Base-by-base conservation (phyloP, 2,888 invertebrate genomes). In the Tinea pellionella region DNA sequence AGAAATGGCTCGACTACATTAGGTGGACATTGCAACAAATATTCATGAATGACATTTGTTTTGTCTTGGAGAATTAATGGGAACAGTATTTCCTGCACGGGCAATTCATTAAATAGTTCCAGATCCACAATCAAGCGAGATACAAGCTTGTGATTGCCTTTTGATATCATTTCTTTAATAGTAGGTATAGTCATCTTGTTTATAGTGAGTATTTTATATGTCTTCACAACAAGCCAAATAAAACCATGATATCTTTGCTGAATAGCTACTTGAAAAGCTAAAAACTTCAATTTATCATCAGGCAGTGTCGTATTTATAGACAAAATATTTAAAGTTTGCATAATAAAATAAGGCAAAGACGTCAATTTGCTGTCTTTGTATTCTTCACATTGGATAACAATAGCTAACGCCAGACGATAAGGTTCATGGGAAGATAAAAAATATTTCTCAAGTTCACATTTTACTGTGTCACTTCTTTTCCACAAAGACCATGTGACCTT, bases 11-110 rank as follows among this genome's bases (percentile, higher is more conserved):
- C 76, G 11, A 59, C 16, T 59, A 94, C 94, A 71, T 93, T 91
- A 56, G 86, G 78, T 7, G 90, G 90, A 63, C 91, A 91, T 59
- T 89, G 89, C 57, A 81, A 78, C 65, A 96, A 80, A 80, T 93
- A 95, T 61, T 93, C 92, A 74, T 96, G 94, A 53, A 93, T 92
- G 64, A 94, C 78, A 63, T 90, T 90, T 12, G 92, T 77, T 73
- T 94, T 95, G 71, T 96, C 95, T 84, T 96, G 95, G 47, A 96
- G 80, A 65, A 96, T 87, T 60, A 96, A 79, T 0, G 96, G 96
- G 63, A 96, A 86, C 7, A 95, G 72, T 65, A 96, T 88, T 61
- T 92, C 90, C 70, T 93, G 90, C 59, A 94, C 90, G 58, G 89
- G 81, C 72, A 94, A 93, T 61, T 90, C 81, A 63, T 90, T 81